Percentiles rank a stretch among this genome's conserved stretches.
phyloP scores from a whole-genome alignment of 1,140 invertebrate genomes.

The Drosophila busckii region DNA sequence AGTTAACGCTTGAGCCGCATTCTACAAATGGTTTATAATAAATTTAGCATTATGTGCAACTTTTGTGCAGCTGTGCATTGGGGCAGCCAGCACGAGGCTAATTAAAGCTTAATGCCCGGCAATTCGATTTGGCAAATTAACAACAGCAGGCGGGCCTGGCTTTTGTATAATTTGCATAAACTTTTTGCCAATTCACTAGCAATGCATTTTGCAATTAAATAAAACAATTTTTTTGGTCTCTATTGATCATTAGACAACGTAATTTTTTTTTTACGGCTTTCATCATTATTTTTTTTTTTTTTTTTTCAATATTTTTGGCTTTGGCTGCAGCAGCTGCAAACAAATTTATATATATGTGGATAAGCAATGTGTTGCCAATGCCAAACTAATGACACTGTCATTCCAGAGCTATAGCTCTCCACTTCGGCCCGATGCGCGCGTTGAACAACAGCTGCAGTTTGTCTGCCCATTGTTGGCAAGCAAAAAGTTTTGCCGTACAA shows the following conservation, averaged over 20 bases:
- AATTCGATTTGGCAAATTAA: slow-evolving; percentile 67
- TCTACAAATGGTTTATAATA: slow-evolving; percentile 66
- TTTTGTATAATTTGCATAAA: slow-evolving; percentile 65
- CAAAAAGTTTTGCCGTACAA: slow-evolving; percentile 43
- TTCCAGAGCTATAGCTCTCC: slow-evolving; percentile 8
- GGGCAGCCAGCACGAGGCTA: slow-evolving; percentile 18
- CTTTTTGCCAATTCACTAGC: slow-evolving; percentile 22
- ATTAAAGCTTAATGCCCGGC: slow-evolving; percentile 61
- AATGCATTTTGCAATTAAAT: slow-evolving; percentile 51
- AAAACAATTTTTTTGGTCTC: slow-evolving; percentile 54
- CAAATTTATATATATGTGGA: too few species aligned
- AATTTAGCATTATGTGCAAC: slow-evolving; percentile 43
- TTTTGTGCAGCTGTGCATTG: slow-evolving; percentile 5
- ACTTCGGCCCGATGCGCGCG: too few species aligned
- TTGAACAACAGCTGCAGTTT: too few species aligned
- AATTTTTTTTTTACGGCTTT: not conserved
- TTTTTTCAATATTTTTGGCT: slow-evolving; percentile 15
- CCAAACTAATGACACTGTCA: slow-evolving; percentile 65
- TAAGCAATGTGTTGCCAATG: slow-evolving; percentile 74
- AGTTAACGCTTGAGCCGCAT: slow-evolving; percentile 53
- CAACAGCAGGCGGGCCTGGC: slow-evolving; percentile 27
- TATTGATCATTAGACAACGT: slow-evolving; percentile 53
- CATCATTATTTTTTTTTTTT: slow-evolving; percentile 3
- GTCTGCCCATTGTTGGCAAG: slow-evolving; percentile 39
- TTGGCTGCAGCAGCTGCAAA: slow-evolving; percentile 62